Evolutionary conservation across 2,888 invertebrate genomes (phyloP).

Genomic region (Plagiodera versicolora): DNA sequence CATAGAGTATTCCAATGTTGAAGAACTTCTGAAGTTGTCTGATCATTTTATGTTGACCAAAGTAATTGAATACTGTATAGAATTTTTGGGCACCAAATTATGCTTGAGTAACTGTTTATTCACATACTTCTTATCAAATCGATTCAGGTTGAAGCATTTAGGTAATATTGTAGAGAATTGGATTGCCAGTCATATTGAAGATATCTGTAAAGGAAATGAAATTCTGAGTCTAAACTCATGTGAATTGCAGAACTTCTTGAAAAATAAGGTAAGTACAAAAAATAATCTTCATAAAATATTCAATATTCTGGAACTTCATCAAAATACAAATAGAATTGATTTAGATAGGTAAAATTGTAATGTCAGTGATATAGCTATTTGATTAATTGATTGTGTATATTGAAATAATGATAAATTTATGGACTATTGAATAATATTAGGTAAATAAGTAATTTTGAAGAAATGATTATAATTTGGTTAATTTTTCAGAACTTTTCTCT

Average conservation of each 20-base stretch:
- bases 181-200: constrained; percentile 58
- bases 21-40: constrained; percentile 63
- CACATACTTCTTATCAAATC: constrained; percentile 62
- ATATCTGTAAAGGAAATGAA: constrained; percentile 60
- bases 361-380: no score
- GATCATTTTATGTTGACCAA: constrained; percentile 65
- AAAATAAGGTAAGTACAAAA: constrained; percentile 55
- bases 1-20: constrained; percentile 63
- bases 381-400: no score
- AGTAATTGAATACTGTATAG: constrained; percentile 65
- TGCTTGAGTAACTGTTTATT: constrained; percentile 65
- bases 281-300: background rate
- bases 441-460: no score
- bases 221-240: constrained; percentile 56
- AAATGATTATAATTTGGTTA: constrained; percentile 4
- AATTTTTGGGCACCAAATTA: constrained; percentile 64
- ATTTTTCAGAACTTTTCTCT: constrained; percentile 49
- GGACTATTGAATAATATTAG: no score
- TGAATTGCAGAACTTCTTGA: constrained; percentile 59
- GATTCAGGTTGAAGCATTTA: constrained; percentile 61
- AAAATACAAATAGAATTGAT: no score
- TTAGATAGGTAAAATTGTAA: no score
- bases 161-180: constrained; percentile 60
- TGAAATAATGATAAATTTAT: no score
- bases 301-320: no score